Conservation (phyloP, 2,113 vertebrate genomes). For the Hippopotamus amphibius region DNA sequence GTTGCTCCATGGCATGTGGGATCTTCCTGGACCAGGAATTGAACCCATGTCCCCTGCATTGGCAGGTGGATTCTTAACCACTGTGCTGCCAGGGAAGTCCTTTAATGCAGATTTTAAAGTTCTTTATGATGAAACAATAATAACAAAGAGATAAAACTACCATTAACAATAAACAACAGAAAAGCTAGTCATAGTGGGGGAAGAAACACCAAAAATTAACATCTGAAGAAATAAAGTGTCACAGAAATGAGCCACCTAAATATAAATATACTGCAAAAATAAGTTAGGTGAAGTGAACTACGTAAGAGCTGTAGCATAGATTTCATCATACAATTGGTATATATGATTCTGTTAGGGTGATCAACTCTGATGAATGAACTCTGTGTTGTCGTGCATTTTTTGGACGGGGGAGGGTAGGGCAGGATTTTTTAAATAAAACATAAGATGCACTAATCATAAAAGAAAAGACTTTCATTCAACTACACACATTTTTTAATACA, state of each 20-base stretch:
- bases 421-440: no score
- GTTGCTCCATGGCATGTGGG: no score
- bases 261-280: slow-evolving; percentile 10
- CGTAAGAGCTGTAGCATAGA: not conserved
- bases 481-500: not conserved
- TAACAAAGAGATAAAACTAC: not conserved
- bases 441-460: no score
- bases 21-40: no score
- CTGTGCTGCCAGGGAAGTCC: no score
- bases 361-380: slow-evolving; percentile 11
- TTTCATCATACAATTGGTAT: not conserved
- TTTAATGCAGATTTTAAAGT: not conserved
- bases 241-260: not conserved
- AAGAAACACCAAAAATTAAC: slow-evolving; percentile 21
- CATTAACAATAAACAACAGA: not conserved
- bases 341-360: not conserved
- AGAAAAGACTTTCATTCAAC: no score
- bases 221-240: not conserved
- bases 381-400: not conserved
- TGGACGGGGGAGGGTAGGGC: no score
- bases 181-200: not conserved
- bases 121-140: slow-evolving; percentile 50
- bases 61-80: no score
- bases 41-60: no score
- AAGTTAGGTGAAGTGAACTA: not conserved